phyloP scores from a whole-genome alignment of 2,888 invertebrate genomes.

The Augiades crinisus region DNA sequence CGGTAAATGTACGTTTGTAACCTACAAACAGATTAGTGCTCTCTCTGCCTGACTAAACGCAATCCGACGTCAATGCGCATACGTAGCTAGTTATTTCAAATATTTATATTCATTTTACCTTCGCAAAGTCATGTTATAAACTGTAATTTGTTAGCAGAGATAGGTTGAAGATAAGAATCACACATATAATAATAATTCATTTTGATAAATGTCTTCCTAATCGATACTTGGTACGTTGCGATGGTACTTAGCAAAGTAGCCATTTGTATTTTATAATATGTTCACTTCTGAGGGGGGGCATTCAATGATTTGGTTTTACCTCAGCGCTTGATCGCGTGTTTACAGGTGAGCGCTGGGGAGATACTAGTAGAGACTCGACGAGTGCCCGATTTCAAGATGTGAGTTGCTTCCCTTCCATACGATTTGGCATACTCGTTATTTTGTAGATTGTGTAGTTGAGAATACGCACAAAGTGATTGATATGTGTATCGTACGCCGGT shows the following conservation, averaged over 20 bases:
- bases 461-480: slow-evolving; percentile 5
- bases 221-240: not conserved
- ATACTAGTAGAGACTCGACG: slow-evolving; percentile 75
- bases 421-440: slow-evolving; percentile 35
- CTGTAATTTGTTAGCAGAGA: not conserved
- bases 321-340: slow-evolving; percentile 74
- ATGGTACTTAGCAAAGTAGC: not conserved
- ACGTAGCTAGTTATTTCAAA: slow-evolving; percentile 1
- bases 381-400: slow-evolving; percentile 71
- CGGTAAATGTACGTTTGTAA: slow-evolving; percentile 56
- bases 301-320: slow-evolving; percentile 59
- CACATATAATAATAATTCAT: not conserved
- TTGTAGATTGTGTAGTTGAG: slow-evolving; percentile 7
- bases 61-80: slow-evolving; percentile 35
- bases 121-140: not conserved
- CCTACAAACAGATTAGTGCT: slow-evolving; percentile 48
- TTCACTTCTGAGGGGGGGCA: slow-evolving; percentile 36
- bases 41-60: slow-evolving; percentile 38
- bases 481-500: slow-evolving; percentile 3
- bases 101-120: slow-evolving; percentile 8
- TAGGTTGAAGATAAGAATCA: slow-evolving; percentile 2
- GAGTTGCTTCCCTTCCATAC: slow-evolving; percentile 53
- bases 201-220: not conserved
- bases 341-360: slow-evolving; percentile 77
- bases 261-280: not conserved